phyloP scores from a whole-genome alignment of 2,888 invertebrate genomes.

The Ennomos fuscantarius region DNA sequence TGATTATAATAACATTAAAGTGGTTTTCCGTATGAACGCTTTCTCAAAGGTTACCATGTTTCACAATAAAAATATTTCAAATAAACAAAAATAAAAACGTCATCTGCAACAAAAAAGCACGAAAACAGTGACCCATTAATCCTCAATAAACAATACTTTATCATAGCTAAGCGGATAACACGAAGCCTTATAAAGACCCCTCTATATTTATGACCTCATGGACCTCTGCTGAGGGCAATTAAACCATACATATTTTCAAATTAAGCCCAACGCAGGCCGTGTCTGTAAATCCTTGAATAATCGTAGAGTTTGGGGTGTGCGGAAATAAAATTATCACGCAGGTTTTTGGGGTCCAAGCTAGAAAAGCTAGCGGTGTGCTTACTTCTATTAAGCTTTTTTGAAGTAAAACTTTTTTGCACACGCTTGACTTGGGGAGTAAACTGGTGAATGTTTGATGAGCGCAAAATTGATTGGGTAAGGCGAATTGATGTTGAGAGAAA shows the following conservation, averaged over 20 bases:
- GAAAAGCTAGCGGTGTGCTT: slow-evolving; percentile 7
- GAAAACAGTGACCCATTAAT: slow-evolving; percentile 25
- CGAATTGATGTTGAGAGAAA: too few relatives aligned
- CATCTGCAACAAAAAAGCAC: slow-evolving; percentile 4
- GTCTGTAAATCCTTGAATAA: slow-evolving; percentile 72
- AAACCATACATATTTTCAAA: slow-evolving; percentile 78
- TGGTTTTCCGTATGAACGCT: too few relatives aligned
- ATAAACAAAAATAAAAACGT: background rate
- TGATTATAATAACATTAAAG: too few relatives aligned
- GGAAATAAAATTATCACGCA: slow-evolving; percentile 65
- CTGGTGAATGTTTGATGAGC: too few relatives aligned
- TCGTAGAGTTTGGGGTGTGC: slow-evolving; percentile 66
- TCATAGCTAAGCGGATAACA: slow-evolving; percentile 54
- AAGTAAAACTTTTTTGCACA: too few relatives aligned
- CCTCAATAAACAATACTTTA: slow-evolving; percentile 48
- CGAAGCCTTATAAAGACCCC: slow-evolving; percentile 41
- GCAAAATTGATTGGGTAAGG: too few relatives aligned
- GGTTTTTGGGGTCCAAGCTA: slow-evolving; percentile 21
- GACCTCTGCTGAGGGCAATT: slow-evolving; percentile 54
- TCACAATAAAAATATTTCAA: too few relatives aligned
- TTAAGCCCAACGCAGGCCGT: slow-evolving; percentile 63
- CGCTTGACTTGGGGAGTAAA: too few relatives aligned
- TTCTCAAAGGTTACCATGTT: too few relatives aligned
- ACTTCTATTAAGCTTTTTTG: too few relatives aligned
- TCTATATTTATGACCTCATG: slow-evolving; percentile 46